These are phyloP conservation scores for Chromobotia macracanthus DNA, from an alignment of 2,797 vertebrate genomes.

Conservation along the genomic window DNA sequence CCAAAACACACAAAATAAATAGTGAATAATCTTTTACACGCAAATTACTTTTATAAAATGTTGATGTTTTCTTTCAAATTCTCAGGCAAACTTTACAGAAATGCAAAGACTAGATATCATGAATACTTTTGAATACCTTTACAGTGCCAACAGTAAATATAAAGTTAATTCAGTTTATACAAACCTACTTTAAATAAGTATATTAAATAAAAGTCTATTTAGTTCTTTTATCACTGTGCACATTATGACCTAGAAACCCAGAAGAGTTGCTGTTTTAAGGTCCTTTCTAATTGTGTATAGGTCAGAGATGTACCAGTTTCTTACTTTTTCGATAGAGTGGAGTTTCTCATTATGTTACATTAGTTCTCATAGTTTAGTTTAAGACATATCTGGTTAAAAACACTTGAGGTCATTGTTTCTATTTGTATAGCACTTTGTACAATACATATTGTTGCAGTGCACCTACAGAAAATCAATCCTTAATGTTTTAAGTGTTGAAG, in stretches of 20 bases:
- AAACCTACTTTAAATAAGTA: not conserved
- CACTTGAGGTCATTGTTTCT: no score
- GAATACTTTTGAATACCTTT: slow-evolving; percentile 16
- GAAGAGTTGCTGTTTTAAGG: slow-evolving; percentile 36
- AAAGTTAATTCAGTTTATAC: not conserved
- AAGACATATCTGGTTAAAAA: no score
- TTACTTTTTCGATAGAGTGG: not conserved
- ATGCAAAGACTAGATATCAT: slow-evolving; percentile 55
- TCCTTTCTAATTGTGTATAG: slow-evolving; percentile 36
- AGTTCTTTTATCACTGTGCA: slow-evolving; percentile 1
- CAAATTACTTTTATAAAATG: slow-evolving; percentile 57
- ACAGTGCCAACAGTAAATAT: not conserved
- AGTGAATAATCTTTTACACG: slow-evolving; percentile 59
- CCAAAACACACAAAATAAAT: slow-evolving; percentile 55
- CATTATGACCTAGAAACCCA: slow-evolving; percentile 49
- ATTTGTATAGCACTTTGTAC: no score
- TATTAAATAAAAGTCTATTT: not conserved
- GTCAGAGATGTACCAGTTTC: slow-evolving; percentile 15
- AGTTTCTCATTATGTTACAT: no score
- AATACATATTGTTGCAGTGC: no score
- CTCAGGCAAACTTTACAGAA: slow-evolving; percentile 62
- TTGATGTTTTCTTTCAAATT: slow-evolving; percentile 59
- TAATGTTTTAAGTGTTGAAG: no score
- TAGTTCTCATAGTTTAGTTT: no score
- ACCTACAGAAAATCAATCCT: no score